Evolutionary conservation across 2,797 vertebrate genomes (phyloP), one percentile per base, ranked within the genome.

Genomic region (Smutsia gigantea): DNA sequence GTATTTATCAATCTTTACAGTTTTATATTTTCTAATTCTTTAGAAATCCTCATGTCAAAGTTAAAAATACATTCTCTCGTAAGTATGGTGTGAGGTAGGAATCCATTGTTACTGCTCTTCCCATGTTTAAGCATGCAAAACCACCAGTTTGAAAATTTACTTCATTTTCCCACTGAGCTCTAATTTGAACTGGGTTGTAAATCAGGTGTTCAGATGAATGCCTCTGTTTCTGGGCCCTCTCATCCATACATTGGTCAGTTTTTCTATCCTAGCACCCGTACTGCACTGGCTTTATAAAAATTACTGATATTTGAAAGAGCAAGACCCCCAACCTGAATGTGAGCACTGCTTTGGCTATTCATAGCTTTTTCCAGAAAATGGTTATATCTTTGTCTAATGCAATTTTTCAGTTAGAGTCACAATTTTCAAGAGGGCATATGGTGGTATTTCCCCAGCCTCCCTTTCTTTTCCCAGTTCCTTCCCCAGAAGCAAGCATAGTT

Each of bases 361-460:
- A 78, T 86, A 86, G 82, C n/a, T 77, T 66, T 25, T 61, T 59
- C 74, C 74, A 93, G 61, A 79, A 51, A 61, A 79, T 79, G 79
- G 51, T 87, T 79, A 79, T 61, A 71, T 87, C 64, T 49, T 71
- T 9, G 29, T 64, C 66, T 64, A 49, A 87, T 69, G 61, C 39
- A 69, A 39, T 39, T 31, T 93, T 93, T 53, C 78, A 66, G 79
- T 61, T 78, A 93, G 63, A 87, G 19, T 69, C 75, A 72, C 66
- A 64, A 25, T 93, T 88, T 81, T 93, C 85, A 46, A 72, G 81
- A 72, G 23, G n/a, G 18, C n/a, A 14, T n/a, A 64, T 19, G 39
- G 59, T 82, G n/a, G 59, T 59, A 49, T 64, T 49, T 82, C 27
- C 37, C 34, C 31, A n/a, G 25, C 59, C 27, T 81, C 31, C 81